Evolutionary conservation across 2,888 invertebrate species (phyloP).

Genomic region (Pandemis heparana): DNA sequence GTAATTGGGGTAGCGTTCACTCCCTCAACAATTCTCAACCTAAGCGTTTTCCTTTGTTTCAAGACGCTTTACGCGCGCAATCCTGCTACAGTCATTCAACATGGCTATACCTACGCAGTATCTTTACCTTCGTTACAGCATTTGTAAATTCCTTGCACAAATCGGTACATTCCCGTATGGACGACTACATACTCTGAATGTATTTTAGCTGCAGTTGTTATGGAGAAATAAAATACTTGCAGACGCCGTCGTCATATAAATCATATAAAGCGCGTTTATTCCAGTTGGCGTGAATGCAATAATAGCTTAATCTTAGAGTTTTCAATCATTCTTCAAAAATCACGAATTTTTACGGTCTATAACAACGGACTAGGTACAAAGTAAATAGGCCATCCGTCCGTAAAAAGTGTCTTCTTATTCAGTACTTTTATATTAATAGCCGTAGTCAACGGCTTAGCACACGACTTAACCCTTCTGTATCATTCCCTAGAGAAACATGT

Average conservation of each 20-base stretch:
- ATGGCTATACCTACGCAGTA: background rate
- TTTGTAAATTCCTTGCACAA: conserved; percentile 6
- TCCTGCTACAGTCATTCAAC: conserved; percentile 7
- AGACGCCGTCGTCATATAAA: background rate
- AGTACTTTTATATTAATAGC: conserved; percentile 28
- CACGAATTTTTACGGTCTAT: background rate
- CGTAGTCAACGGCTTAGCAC: conserved; percentile 41
- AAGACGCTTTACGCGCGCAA: conserved; percentile 5
- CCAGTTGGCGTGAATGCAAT: too few species aligned
- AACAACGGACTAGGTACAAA: background rate
- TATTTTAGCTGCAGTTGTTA: background rate
- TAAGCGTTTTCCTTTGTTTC: conserved; percentile 24
- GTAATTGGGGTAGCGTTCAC: background rate
- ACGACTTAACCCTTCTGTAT: conserved; percentile 40
- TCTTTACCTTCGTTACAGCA: conserved; percentile 5
- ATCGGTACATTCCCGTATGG: conserved; percentile 4
- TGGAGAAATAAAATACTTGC: background rate
- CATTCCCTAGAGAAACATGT: conserved; percentile 23
- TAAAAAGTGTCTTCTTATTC: conserved; percentile 29
- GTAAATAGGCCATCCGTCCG: background rate
- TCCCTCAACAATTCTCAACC: background rate
- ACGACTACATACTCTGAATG: background rate
- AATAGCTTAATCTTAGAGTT: background rate
- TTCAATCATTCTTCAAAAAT: background rate
- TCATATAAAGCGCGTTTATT: too few species aligned